Base-by-base conservation (phyloP, 2,797 vertebrate genomes). In the Lemur catta region DNA sequence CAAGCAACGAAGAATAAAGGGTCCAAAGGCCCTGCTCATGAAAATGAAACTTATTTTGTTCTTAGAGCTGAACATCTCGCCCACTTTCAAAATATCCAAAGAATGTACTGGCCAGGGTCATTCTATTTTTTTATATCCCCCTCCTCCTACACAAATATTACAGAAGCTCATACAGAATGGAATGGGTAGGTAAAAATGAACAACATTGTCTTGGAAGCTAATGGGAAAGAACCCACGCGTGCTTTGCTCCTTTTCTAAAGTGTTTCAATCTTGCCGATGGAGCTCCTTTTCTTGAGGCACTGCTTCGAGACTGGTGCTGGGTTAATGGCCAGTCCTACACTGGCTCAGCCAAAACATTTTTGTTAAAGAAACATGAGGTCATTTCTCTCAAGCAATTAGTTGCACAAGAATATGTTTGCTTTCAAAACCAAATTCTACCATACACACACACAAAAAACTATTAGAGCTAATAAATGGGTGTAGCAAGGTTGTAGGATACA, bases 71-170 rank as follows among this genome's bases (percentile, higher is more conserved):
- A 78, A 88, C 43, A 92, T 92, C 87, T 96, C n/a, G 7, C 96
- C 94, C 91, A 95, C 97, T 95, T 95, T 81, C 72, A 94, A 95
- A 96, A 75, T 57, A 97, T 97, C 67, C 63, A 20, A 91, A 89
- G 96, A 97, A 97, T 97, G 97, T 74, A 72, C 94, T 91, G 85
- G 69, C 84, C 52, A 78, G 61, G 72, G 81, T 50, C 69, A 1
- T 35, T 93, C 41, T 82, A 50, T 80, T 91, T 84, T 61, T 46
- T 55, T 85, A 71, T n/a, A 69, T n/a, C 41, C 93, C 80, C n/a
- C 35, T 82, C 61, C 78, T 96, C 96, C 96, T 46, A 94, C 96
- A 81, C 86, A 87, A 82, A 92, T 84, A 94, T 79, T 20, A 59
- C 0, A 94, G 79, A 89, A 84, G 92, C 65, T 24, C 65, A 63